These are phyloP conservation scores for Prionailurus viverrinus DNA, from an alignment of 2,113 vertebrate species.

Conservation along the genomic window DNA sequence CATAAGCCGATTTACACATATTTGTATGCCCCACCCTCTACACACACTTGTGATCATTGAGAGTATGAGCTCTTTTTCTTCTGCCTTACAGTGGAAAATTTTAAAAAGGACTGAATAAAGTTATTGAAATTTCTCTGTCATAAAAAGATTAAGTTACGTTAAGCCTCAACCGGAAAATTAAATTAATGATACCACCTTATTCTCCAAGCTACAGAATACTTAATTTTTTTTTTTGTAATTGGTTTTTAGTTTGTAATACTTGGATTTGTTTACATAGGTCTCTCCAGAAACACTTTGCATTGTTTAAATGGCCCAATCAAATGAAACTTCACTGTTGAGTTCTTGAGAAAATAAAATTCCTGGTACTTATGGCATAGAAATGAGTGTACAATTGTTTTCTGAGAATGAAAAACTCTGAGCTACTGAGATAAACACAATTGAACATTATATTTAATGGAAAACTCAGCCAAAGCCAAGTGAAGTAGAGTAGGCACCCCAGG, in stretches of 20 bases:
- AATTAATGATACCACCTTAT: slow-evolving; percentile 39
- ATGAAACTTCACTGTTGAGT: neutral
- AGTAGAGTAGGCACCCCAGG: neutral
- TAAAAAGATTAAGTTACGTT: slow-evolving; percentile 28
- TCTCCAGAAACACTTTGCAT: slow-evolving; percentile 38
- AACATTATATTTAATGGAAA: slow-evolving; percentile 21
- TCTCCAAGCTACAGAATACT: neutral
- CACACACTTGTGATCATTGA: neutral
- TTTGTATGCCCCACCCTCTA: neutral
- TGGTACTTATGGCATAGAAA: slow-evolving; percentile 12
- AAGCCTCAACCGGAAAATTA: slow-evolving; percentile 56
- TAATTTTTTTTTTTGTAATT: neutral
- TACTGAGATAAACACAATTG: slow-evolving; percentile 56
- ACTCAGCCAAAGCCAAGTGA: neutral
- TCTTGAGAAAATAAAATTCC: slow-evolving; percentile 70
- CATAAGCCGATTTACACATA: neutral
- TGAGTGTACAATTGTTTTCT: slow-evolving; percentile 63
- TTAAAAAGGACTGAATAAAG: slow-evolving; percentile 13
- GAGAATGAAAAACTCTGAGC: slow-evolving; percentile 29
- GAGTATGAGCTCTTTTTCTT: neutral
- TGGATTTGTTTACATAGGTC: slow-evolving; percentile 32
- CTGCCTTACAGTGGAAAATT: neutral
- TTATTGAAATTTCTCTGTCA: neutral
- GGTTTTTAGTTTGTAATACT: slow-evolving; percentile 50
- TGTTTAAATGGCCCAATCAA: slow-evolving; percentile 32